Conservation (phyloP, 2,797 vertebrate species). For the Microctenopoma steveboyesi region DNA sequence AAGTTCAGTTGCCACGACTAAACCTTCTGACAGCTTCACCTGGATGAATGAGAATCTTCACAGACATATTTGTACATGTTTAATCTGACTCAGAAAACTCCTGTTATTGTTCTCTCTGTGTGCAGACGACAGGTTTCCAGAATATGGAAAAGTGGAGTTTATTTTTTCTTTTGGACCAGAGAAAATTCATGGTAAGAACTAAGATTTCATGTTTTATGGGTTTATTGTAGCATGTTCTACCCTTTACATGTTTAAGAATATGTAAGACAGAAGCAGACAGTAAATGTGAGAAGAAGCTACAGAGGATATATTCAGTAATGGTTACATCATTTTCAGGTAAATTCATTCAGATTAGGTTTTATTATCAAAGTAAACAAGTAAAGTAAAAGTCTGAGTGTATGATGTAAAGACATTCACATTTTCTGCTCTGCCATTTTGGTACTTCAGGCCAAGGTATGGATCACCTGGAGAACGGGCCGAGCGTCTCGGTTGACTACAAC, state of each 20-base stretch:
- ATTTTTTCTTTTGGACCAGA: constrained; percentile 97
- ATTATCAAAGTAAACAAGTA: too few relatives aligned
- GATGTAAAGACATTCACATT: constrained; percentile 57
- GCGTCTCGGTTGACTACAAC: constrained; percentile 97
- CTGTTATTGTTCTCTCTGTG: background rate
- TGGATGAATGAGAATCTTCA: too few relatives aligned
- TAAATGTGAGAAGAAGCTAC: too few relatives aligned
- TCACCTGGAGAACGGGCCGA: constrained; percentile 95
- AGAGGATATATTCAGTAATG: too few relatives aligned
- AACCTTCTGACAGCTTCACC: too few relatives aligned
- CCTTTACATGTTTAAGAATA: background rate
- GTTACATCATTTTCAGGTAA: background rate
- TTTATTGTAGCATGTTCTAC: background rate
- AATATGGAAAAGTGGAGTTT: constrained; percentile 98
- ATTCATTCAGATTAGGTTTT: background rate
- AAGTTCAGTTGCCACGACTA: too few relatives aligned
- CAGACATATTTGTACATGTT: too few relatives aligned
- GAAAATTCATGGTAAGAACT: constrained; percentile 93
- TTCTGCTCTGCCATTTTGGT: constrained; percentile 45
- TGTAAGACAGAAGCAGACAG: background rate
- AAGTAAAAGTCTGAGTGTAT: background rate
- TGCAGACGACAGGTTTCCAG: constrained; percentile 95
- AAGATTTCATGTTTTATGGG: background rate
- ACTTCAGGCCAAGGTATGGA: constrained; percentile 88
- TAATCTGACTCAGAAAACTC: background rate